phyloP scores from a whole-genome alignment of 2,797 vertebrate species.

The Luscinia luscinia region DNA sequence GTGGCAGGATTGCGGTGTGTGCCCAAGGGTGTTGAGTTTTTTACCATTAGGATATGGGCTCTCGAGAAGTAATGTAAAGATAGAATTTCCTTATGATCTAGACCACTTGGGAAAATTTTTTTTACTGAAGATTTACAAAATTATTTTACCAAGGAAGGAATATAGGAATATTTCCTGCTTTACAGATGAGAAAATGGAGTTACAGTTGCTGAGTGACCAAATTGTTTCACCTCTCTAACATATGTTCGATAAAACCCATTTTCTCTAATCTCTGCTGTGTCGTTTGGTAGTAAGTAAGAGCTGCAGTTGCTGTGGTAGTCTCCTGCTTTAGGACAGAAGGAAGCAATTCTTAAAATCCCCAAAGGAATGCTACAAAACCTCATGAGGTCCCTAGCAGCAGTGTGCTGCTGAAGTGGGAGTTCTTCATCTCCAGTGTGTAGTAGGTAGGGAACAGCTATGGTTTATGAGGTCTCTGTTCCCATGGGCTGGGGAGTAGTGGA shows the following conservation, averaged over 20 bases:
- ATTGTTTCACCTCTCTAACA: not conserved
- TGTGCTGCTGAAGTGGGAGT: not conserved
- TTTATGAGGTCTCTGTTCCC: not conserved
- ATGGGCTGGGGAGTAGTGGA: not conserved
- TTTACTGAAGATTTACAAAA: not conserved
- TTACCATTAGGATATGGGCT: not conserved
- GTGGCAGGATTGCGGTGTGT: not conserved
- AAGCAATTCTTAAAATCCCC: not conserved
- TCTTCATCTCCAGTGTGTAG: not conserved
- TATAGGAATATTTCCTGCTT: not conserved
- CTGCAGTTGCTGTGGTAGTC: not conserved
- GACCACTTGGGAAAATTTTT: not conserved
- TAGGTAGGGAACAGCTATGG: not conserved
- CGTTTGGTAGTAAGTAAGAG: not conserved
- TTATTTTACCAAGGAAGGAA: not conserved
- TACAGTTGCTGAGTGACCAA: not conserved
- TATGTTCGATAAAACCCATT: not conserved
- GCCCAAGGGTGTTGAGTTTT: not conserved
- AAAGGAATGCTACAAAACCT: not conserved
- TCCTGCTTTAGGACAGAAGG: not conserved
- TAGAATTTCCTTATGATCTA: not conserved
- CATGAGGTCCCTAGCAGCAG: not conserved
- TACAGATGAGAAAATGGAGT: not conserved
- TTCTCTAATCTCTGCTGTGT: not conserved
- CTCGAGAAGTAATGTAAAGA: not conserved